Evolutionary conservation across 2,888 invertebrate genomes (phyloP), one percentile per base, ranked within the genome.

Genomic region (Leucania comma): DNA sequence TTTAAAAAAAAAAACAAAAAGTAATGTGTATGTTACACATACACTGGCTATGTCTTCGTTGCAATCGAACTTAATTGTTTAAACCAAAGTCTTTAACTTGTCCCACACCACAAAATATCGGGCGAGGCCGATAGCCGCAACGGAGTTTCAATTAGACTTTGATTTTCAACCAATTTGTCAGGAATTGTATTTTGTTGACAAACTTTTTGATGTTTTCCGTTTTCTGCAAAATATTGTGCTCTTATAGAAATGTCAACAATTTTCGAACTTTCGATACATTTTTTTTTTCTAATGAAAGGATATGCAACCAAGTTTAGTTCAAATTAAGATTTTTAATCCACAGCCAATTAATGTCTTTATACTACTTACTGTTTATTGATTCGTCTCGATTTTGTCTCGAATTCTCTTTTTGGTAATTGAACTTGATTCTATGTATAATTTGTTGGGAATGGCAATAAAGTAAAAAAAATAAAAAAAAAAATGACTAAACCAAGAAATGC

Each of bases 111-210:
- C 38, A 70, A 54, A 76, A 76, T 75, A 78, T 75, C 61, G 75
- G 66, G 50, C 74, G 75, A 72, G 76, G 76, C 78, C 80, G 68
- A 79, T 77, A 76, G 68, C 78, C 68, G 53, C 74, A 73, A 61
- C 74, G 56, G 59, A 78, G 78, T 80, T 84, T 80, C 80, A 83
- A 86, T 85, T 81, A 84, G 67, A 78, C 68, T 85, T 83, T 84
- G 77, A 85, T 85, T 85, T 85, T 79, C 70, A 82, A 80, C 67
- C 76, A 82, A 82, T 82, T 83, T 81, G 59, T 74, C 67, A 64
- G 64, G 42, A 75, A 76, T 80, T 75, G 32, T 71, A 69, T 69
- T 80, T 73, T 72, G 62, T 65, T 68, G 38, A 22, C n/a, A 38
- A 63, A n/a, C 9, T 66, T 60, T 56, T 56, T 68, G 20, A 14